phyloP scores from a whole-genome alignment of 2,113 vertebrate genomes.

The Cephalopterus ornatus region DNA sequence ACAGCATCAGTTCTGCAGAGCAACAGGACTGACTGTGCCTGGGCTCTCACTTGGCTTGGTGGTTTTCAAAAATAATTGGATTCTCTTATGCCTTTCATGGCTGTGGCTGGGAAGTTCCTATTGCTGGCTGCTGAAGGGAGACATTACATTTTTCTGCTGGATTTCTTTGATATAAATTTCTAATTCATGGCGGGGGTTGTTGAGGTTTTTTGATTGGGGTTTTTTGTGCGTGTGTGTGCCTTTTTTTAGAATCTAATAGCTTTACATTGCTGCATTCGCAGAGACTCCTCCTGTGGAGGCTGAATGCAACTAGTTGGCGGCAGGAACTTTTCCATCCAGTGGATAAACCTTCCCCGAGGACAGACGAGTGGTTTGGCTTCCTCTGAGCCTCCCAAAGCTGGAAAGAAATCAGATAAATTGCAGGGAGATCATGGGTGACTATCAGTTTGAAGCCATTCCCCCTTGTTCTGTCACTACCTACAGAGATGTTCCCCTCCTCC shows the following conservation, averaged over 20 bases:
- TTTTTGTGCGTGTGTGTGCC: too few relatives aligned
- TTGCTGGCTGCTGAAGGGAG: not conserved
- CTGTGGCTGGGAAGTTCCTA: not conserved
- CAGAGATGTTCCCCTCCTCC: not conserved
- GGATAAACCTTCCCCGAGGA: not conserved
- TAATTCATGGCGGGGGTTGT: not conserved
- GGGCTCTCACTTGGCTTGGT: too few relatives aligned
- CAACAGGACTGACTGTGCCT: not conserved
- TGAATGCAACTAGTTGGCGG: not conserved
- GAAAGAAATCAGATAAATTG: not conserved
- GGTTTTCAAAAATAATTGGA: not conserved
- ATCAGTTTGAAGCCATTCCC: not conserved
- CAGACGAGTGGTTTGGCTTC: not conserved
- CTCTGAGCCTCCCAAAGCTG: not conserved
- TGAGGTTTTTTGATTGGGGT: accelerated
- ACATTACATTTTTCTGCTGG: not conserved
- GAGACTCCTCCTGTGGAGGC: not conserved
- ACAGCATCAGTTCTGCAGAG: not conserved
- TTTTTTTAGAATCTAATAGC: not conserved
- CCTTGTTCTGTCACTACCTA: not conserved
- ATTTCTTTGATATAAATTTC: not conserved
- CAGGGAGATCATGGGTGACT: not conserved
- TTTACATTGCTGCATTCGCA: not conserved
- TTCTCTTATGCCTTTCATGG: not conserved
- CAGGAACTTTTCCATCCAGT: not conserved